A percentile compares a stretch with the other conserved stretches of the same genome.
Conservation (phyloP, 2,888 invertebrate species). For the Hoplodrina blanda region DNA sequence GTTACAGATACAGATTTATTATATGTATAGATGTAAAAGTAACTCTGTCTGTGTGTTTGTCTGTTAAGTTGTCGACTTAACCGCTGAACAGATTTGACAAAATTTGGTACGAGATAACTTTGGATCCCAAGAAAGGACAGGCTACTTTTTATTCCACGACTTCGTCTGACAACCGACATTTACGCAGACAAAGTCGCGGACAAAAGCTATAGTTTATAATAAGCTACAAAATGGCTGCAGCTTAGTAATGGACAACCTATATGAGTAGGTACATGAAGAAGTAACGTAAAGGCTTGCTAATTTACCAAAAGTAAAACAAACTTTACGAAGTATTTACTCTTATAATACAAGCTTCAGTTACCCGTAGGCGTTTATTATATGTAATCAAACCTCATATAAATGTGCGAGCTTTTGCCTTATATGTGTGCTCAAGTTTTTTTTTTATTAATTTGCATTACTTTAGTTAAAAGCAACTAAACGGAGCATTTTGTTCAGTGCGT, state of each 20-base stretch:
- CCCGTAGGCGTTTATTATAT: conserved; percentile 32
- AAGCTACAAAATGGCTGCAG: not conserved
- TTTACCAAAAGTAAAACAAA: conserved; percentile 8
- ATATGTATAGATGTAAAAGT: too few relatives aligned
- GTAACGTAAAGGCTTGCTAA: not conserved
- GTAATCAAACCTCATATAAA: conserved; percentile 5
- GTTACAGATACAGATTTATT: too few relatives aligned
- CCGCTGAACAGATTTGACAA: too few relatives aligned
- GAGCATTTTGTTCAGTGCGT: conserved; percentile 47
- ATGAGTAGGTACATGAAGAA: not conserved
- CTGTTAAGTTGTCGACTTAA: too few relatives aligned
- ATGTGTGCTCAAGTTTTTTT: conserved; percentile 10
- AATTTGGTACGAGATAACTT: too few relatives aligned
- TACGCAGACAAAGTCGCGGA: too few relatives aligned
- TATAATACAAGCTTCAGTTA: not conserved
- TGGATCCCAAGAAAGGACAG: too few relatives aligned
- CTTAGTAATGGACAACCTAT: too few relatives aligned
- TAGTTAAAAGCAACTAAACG: conserved; percentile 38
- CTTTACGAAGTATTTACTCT: not conserved
- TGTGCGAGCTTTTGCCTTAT: conserved; percentile 29
- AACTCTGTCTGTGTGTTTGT: too few relatives aligned
- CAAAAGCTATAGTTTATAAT: not conserved
- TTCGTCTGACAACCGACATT: too few relatives aligned
- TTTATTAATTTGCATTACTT: conserved; percentile 47
- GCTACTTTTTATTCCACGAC: too few relatives aligned